Percentiles rank a stretch among this genome's conserved stretches.
Conservation (phyloP, 1,140 invertebrate species). For the Frieseomelitta varia region DNA sequence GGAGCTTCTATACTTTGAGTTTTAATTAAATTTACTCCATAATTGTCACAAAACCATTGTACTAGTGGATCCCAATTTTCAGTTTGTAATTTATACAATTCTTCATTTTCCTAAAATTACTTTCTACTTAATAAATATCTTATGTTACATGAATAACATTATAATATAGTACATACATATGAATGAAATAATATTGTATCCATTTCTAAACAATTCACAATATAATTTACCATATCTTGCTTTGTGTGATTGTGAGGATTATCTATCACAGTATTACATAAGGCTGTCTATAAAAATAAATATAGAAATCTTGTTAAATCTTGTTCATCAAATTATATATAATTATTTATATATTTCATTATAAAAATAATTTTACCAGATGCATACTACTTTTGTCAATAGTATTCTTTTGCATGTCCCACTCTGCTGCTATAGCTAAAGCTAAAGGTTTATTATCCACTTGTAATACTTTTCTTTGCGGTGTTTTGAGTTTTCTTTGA, state of each 20-base stretch:
- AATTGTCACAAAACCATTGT: conserved; percentile 93
- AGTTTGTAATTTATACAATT: conserved; percentile 89
- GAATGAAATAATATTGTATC: conserved; percentile 93
- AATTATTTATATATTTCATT: neutral
- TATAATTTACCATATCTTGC: conserved; percentile 88
- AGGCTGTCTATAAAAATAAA: conserved; percentile 86
- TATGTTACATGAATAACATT: neutral
- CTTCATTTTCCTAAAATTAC: conserved; percentile 85
- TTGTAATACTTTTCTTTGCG: conserved; percentile 89
- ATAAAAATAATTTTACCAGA: conserved; percentile 84
- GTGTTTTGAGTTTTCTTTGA: conserved; percentile 94
- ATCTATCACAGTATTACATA: conserved; percentile 95
- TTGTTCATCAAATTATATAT: neutral
- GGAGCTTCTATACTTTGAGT: conserved; percentile 87
- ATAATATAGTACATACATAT: conserved; percentile 79
- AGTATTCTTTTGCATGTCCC: conserved; percentile 91
- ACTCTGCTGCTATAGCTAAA: conserved; percentile 94
- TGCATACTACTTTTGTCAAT: conserved; percentile 94
- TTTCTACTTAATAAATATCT: conserved; percentile 11
- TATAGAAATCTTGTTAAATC: neutral
- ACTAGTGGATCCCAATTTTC: conserved; percentile 94
- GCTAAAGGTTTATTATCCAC: conserved; percentile 94
- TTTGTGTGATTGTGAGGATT: conserved; percentile 93
- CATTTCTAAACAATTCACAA: conserved; percentile 92
- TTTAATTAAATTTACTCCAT: conserved; percentile 88